Evolutionary conservation across 2,113 vertebrate species (phyloP).

Genomic region (Limnothrissa miodon): DNA sequence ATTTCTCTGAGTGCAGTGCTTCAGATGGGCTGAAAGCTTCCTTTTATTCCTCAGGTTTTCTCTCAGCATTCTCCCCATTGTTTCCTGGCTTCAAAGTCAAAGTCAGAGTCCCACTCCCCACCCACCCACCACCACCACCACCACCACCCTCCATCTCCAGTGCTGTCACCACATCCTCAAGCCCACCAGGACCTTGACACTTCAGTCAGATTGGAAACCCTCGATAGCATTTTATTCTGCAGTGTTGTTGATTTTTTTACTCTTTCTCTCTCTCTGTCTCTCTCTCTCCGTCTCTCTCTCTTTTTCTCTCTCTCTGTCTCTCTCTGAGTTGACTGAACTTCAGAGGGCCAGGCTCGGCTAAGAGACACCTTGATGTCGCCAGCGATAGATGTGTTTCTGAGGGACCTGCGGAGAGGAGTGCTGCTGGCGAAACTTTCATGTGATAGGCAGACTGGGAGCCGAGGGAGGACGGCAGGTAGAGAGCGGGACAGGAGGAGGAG

Average conservation of each 20-base stretch:
- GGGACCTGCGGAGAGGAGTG: slow-evolving; percentile 26
- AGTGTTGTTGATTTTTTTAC: slow-evolving; percentile 57
- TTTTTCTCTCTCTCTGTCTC: slow-evolving; percentile 44
- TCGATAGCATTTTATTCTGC: slow-evolving; percentile 39
- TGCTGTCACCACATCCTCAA: slow-evolving; percentile 18
- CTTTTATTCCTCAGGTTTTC: slow-evolving; percentile 40
- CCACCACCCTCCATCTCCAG: slow-evolving; percentile 30
- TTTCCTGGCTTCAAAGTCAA: slow-evolving; percentile 52
- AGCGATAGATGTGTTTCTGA: slow-evolving; percentile 46
- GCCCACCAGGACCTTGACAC: slow-evolving; percentile 39
- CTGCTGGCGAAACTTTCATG: slow-evolving; percentile 39
- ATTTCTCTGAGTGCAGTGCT: slow-evolving; percentile 39
- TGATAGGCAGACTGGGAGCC: not conserved
- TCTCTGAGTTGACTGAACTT: slow-evolving; percentile 49
- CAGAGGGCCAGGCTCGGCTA: slow-evolving; percentile 52
- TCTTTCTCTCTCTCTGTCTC: slow-evolving; percentile 39
- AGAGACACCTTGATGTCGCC: slow-evolving; percentile 59
- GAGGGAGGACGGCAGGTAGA: not conserved
- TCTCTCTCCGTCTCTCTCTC: no score
- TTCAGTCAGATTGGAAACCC: slow-evolving; percentile 37
- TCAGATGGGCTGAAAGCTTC: slow-evolving; percentile 38
- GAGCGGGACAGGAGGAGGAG: not conserved
- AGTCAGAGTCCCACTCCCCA: not conserved
- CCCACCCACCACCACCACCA: slow-evolving; percentile 35
- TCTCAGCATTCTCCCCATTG: slow-evolving; percentile 37